Percentiles rank a stretch among this genome's conserved stretches.
These are phyloP conservation scores for Drosophila micromelanica DNA, from an alignment of 1,140 invertebrate species.

Conservation along the genomic window DNA sequence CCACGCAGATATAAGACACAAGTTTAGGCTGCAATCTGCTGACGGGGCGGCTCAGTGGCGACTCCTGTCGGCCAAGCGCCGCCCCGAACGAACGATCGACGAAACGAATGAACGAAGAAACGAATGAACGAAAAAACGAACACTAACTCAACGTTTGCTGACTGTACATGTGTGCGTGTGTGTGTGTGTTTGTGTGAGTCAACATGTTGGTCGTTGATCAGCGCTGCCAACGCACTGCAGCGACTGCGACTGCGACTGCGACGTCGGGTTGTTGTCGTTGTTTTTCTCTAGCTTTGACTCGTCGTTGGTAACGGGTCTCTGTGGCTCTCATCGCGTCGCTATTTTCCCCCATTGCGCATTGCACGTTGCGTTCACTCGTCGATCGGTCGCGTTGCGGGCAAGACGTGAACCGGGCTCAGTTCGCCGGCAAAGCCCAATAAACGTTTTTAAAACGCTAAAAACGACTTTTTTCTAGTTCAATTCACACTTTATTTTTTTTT, in stretches of 20 bases:
- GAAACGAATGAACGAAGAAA: no score
- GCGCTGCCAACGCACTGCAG: slow-evolving; percentile 23
- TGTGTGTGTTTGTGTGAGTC: slow-evolving; percentile 23
- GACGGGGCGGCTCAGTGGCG: slow-evolving; percentile 26
- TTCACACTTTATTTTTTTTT: neutral
- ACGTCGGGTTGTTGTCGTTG: neutral
- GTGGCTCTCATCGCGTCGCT: slow-evolving; percentile 32
- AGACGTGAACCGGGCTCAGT: slow-evolving; percentile 43
- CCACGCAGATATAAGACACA: neutral
- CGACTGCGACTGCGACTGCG: neutral
- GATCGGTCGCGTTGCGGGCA: slow-evolving; percentile 67
- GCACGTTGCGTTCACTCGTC: slow-evolving; percentile 73
- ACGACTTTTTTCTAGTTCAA: slow-evolving; percentile 8
- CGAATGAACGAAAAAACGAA: no score
- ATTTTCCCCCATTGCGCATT: slow-evolving; percentile 59
- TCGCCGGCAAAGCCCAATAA: neutral
- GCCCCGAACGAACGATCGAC: neutral
- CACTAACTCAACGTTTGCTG: neutral
- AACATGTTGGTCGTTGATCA: slow-evolving; percentile 20
- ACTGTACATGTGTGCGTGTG: slow-evolving; percentile 5
- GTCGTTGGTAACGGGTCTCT: slow-evolving; percentile 12
- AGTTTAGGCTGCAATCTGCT: slow-evolving; percentile 31
- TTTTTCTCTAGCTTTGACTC: slow-evolving; percentile 7
- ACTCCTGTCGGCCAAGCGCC: slow-evolving; percentile 31
- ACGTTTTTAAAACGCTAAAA: slow-evolving; percentile 2